phyloP scores from a whole-genome alignment of 2,888 invertebrate species.

The Mesochorus sp. region DNA sequence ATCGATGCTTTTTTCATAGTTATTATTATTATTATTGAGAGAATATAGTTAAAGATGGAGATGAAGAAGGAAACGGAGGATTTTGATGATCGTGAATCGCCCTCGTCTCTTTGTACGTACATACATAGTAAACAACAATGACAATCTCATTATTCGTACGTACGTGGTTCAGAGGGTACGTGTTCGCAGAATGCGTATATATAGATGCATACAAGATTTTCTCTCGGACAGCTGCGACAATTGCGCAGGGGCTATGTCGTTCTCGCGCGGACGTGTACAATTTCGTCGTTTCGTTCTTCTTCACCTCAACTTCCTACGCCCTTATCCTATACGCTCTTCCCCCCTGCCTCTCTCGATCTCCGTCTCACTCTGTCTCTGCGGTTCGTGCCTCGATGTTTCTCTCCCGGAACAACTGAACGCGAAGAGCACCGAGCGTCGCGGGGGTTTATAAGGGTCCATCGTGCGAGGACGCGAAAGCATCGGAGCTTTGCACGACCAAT shows the following conservation, averaged over 20 bases:
- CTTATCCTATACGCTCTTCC: neutral
- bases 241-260: constrained; percentile 65
- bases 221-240: constrained; percentile 70
- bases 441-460: constrained; percentile 39
- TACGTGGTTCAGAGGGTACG: constrained; percentile 37
- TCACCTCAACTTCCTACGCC: constrained; percentile 19
- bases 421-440: neutral
- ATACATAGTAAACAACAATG: no score
- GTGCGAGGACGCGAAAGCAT: constrained; percentile 50
- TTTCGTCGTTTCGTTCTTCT: constrained; percentile 56
- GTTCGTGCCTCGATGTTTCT: constrained; percentile 27
- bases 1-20: no score
- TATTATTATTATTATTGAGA: no score
- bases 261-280: constrained; percentile 59
- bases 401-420: constrained; percentile 31
- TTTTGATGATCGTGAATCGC: no score
- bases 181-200: neutral
- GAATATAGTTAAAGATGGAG: no score
- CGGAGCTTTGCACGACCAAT: constrained; percentile 17
- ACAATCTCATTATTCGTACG: constrained; percentile 21
- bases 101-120: no score
- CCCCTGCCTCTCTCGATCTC: no score
- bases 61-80: no score
- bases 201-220: constrained; percentile 22
- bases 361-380: neutral